These are phyloP conservation scores for Cryptocheilus praepositus DNA, from an alignment of 2,888 invertebrate genomes.

Conservation along the genomic window DNA sequence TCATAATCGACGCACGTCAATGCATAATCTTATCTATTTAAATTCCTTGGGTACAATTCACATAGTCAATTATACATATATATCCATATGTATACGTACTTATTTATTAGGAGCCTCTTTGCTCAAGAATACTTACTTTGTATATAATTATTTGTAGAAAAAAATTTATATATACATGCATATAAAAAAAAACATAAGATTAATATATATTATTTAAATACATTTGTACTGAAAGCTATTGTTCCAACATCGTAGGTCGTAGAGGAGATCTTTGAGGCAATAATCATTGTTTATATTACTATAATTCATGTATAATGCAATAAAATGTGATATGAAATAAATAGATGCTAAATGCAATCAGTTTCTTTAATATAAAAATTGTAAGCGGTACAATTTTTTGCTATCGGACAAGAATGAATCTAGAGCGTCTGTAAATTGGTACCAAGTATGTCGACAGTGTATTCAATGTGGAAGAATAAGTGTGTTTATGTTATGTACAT, in stretches of 20 bases:
- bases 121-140: conserved; percentile 56
- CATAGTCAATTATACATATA: conserved; percentile 55
- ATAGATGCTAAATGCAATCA: conserved; percentile 44
- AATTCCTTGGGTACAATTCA: conserved; percentile 60
- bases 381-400: no score
- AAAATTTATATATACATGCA: conserved; percentile 43
- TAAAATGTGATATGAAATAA: conserved; percentile 49
- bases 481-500: no score
- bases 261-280: conserved; percentile 53
- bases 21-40: conserved; percentile 46
- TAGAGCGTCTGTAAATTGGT: no score
- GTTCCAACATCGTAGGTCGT: conserved; percentile 44
- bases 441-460: no score
- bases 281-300: conserved; percentile 53
- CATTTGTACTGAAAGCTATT: conserved; percentile 57
- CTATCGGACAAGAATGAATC: no score
- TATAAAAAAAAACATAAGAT: conserved; percentile 42
- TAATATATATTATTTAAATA: conserved; percentile 63
- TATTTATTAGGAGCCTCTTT: conserved; percentile 56
- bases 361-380: not conserved
- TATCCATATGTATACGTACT: conserved; percentile 35
- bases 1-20: conserved; percentile 13
- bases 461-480: no score
- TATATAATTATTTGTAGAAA: conserved; percentile 58
- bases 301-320: conserved; percentile 43